A percentile compares a stretch with the other conserved stretches of the same genome.
Evolutionary conservation across 2,797 vertebrate genomes (phyloP).

Genomic region (Rhynchotus rufescens): DNA sequence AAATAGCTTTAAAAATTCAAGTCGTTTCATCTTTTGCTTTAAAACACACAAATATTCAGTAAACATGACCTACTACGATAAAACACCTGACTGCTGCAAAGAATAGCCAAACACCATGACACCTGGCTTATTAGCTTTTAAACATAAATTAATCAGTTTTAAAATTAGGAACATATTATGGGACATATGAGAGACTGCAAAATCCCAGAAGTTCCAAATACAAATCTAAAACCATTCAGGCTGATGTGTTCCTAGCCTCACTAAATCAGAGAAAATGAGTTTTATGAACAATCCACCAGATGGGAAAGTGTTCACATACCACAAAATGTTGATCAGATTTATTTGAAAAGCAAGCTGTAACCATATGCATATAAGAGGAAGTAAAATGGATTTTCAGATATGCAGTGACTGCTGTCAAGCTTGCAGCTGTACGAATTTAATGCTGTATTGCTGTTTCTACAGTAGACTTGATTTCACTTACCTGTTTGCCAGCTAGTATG

Average conservation of each 20-base stretch:
- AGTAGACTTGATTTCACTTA: constrained; percentile 24
- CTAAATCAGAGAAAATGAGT: constrained; percentile 79
- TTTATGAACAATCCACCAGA: constrained; percentile 80
- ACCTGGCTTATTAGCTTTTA: constrained; percentile 50
- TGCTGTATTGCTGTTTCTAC: constrained; percentile 14
- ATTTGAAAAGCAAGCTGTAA: constrained; percentile 76
- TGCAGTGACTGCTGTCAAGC: constrained; percentile 42
- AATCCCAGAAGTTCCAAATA: constrained; percentile 34
- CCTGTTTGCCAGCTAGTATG: constrained; percentile 52
- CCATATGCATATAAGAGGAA: constrained; percentile 73
- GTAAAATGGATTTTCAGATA: constrained; percentile 70
- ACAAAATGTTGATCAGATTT: constrained; percentile 78
- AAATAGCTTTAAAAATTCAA: constrained; percentile 28
- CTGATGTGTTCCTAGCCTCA: constrained; percentile 39
- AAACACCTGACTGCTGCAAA: neutral
- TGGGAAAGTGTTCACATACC: constrained; percentile 77
- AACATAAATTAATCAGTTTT: constrained; percentile 56
- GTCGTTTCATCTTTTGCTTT: neutral
- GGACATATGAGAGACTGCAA: constrained; percentile 29
- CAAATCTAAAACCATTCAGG: constrained; percentile 61
- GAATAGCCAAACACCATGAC: neutral
- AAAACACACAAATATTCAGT: neutral
- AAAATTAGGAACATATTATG: constrained; percentile 65
- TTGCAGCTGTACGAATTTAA: constrained; percentile 58
- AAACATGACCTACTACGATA: neutral